A percentile compares a stretch with the other conserved stretches of the same genome.
Conservation (phyloP, 2,113 vertebrate species). For the Helogale parvula region DNA sequence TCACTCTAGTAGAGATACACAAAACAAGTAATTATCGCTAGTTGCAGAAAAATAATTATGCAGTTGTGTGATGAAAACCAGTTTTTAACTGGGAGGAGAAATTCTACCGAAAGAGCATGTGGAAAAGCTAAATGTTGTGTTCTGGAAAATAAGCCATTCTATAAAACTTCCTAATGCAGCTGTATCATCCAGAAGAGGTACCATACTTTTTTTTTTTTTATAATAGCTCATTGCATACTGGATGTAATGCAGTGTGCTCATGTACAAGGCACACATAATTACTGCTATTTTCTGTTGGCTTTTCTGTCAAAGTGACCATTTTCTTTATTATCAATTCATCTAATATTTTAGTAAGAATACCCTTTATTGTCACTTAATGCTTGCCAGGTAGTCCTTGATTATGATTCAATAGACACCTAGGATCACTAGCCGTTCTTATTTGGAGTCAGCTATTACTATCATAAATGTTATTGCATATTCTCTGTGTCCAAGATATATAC, state of each 20-base stretch:
- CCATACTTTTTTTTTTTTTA: constrained; percentile 17
- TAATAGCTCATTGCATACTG: constrained; percentile 26
- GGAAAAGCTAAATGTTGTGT: constrained; percentile 49
- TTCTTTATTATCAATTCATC: constrained; percentile 64
- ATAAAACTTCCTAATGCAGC: constrained; percentile 50
- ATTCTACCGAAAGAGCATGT: constrained; percentile 17
- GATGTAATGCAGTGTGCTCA: background rate
- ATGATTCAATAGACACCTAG: constrained; percentile 57
- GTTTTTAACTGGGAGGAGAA: constrained; percentile 71
- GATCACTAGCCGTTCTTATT: constrained; percentile 51
- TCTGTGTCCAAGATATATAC: background rate
- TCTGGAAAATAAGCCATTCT: constrained; percentile 61
- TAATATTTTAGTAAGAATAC: constrained; percentile 68
- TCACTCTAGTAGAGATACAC: constrained; percentile 63
- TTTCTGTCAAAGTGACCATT: constrained; percentile 66
- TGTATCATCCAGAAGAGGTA: constrained; percentile 12
- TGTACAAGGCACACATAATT: constrained; percentile 50
- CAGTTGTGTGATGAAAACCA: constrained; percentile 68
- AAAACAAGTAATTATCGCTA: constrained; percentile 68
- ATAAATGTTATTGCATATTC: constrained; percentile 52
- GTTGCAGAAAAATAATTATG: constrained; percentile 70
- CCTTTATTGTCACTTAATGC: constrained; percentile 66
- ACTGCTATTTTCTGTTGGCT: constrained; percentile 65
- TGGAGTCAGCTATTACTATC: constrained; percentile 41
- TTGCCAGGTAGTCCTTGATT: constrained; percentile 66